A percentile compares a stretch with the other conserved stretches of the same genome.
These are phyloP conservation scores for Idaea straminata DNA, from an alignment of 2,888 invertebrate genomes.

Conservation along the genomic window DNA sequence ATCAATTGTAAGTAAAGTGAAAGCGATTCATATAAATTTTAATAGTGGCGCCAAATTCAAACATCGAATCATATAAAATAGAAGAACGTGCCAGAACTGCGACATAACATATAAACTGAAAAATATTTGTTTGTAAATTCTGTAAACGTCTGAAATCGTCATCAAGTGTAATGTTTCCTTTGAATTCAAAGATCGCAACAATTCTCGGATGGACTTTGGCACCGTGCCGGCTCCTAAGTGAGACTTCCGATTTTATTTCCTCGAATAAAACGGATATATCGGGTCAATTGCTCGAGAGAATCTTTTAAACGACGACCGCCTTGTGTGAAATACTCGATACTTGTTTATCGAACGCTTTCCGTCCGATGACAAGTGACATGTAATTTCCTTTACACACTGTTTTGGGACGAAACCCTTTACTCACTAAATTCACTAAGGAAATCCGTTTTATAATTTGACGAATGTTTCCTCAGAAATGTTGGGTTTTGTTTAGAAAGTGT, in stretches of 20 bases:
- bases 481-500: conserved; percentile 29
- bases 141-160: conserved; percentile 30
- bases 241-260: conserved; percentile 34
- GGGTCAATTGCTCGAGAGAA: conserved; percentile 33
- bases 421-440: conserved; percentile 22
- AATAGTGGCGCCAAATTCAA: neutral
- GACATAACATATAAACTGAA: conserved; percentile 17
- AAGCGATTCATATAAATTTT: too few species aligned
- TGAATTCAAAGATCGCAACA: conserved; percentile 25
- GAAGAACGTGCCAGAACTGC: conserved; percentile 6
- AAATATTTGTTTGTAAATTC: conserved; percentile 21
- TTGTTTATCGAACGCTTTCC: conserved; percentile 21
- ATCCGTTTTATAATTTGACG: conserved; percentile 30
- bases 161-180: conserved; percentile 32
- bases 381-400: conserved; percentile 1
- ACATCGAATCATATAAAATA: neutral
- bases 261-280: conserved; percentile 32
- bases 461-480: conserved; percentile 24
- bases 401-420: conserved; percentile 13
- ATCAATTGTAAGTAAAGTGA: too few species aligned
- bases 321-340: conserved; percentile 11
- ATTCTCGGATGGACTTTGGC: conserved; percentile 26
- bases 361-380: neutral
- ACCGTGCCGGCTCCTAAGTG: conserved; percentile 33
- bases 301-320: conserved; percentile 26